A percentile compares a stretch with the other conserved stretches of the same genome.
These are phyloP conservation scores for Zaprionus africanus DNA, from an alignment of 1,140 invertebrate genomes.

Conservation along the genomic window DNA sequence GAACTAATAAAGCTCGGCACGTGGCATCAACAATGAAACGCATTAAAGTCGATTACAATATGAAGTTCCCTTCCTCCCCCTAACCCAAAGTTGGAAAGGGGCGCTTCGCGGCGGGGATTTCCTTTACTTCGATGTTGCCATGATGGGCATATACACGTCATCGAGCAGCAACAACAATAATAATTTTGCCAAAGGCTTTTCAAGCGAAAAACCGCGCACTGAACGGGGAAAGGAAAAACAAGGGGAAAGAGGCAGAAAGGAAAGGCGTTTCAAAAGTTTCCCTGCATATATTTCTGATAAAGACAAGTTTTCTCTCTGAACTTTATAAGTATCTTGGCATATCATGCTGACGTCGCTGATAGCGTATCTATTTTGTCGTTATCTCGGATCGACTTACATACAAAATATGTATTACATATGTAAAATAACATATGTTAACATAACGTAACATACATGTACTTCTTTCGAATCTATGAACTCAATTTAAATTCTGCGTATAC, in stretches of 20 bases:
- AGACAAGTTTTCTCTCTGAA: background rate
- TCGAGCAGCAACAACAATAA: slow-evolving; percentile 51
- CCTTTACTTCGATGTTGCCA: slow-evolving; percentile 29
- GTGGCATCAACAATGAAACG: slow-evolving; percentile 85
- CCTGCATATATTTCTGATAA: slow-evolving; percentile 33
- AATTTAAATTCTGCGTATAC: too few relatives aligned
- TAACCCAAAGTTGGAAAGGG: background rate
- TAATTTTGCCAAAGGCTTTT: slow-evolving; percentile 41
- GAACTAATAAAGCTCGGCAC: slow-evolving; percentile 84
- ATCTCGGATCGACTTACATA: background rate
- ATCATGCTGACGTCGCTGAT: background rate
- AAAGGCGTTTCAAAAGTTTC: slow-evolving; percentile 12
- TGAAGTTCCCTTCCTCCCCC: slow-evolving; percentile 43
- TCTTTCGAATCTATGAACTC: too few relatives aligned
- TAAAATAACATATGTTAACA: background rate
- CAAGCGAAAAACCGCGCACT: slow-evolving; percentile 52
- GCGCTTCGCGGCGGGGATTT: slow-evolving; percentile 18
- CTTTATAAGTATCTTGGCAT: background rate
- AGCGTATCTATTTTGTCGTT: background rate
- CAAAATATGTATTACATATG: background rate
- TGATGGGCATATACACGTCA: slow-evolving; percentile 45
- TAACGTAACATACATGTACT: too few relatives aligned
- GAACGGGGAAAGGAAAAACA: background rate
- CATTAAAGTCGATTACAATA: slow-evolving; percentile 85
- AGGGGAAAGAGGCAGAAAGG: background rate